Percentiles rank a stretch among this genome's conserved stretches.
These are phyloP conservation scores for Bos taurus DNA, from an alignment of 2,113 vertebrate genomes.

Conservation along the genomic window DNA sequence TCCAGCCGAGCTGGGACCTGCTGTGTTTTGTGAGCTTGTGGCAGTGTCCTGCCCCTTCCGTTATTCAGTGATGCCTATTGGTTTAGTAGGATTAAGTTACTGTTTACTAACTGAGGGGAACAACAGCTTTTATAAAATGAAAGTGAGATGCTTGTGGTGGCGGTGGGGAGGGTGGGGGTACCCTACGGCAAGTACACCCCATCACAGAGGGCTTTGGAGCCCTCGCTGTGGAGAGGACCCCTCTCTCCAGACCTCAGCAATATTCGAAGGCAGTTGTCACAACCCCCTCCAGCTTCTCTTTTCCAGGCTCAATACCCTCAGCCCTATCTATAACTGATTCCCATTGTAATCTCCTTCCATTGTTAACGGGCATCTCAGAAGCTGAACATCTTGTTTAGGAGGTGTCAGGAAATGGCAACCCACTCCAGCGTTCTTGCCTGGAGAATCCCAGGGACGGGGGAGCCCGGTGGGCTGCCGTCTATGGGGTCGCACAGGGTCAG, in stretches of 20 bases:
- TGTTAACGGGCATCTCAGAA: not conserved
- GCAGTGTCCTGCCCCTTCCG: rapidly evolving
- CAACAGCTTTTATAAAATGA: not conserved
- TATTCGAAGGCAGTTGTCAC: not conserved
- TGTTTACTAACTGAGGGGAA: not conserved
- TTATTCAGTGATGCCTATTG: rapidly evolving
- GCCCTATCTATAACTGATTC: not conserved
- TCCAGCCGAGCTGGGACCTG: not conserved
- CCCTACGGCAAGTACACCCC: rapidly evolving
- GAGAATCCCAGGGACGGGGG: too few relatives aligned
- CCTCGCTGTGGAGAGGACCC: not conserved
- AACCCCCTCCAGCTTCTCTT: not conserved
- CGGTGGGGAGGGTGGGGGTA: rapidly evolving
- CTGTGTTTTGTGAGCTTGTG: not conserved
- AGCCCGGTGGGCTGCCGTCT: too few relatives aligned
- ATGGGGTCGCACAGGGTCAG: too few relatives aligned
- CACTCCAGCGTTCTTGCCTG: too few relatives aligned
- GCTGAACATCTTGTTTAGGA: not conserved
- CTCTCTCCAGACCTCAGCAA: not conserved
- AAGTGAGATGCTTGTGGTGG: not conserved
- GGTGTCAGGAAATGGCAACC: not conserved
- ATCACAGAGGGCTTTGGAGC: not conserved
- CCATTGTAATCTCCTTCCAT: not conserved
- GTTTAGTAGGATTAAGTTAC: not conserved
- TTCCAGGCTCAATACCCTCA: not conserved